Evolutionary conservation across 2,888 invertebrate genomes (phyloP), one percentile per base, ranked within the genome.

Genomic region (Luperina testacea): DNA sequence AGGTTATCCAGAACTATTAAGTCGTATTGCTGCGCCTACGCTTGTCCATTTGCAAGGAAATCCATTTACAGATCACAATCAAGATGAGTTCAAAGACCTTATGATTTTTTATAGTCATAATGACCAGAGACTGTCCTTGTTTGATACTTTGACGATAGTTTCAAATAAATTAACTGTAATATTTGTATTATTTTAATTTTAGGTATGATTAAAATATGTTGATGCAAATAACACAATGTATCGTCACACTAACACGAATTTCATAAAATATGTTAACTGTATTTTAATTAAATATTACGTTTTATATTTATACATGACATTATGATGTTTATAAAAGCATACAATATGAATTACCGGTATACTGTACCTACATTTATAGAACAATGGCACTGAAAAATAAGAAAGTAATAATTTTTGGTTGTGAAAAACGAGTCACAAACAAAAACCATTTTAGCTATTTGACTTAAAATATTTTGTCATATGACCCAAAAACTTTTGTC

Each of bases 21-120:
- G 88, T 87, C 81, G 85, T 72, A 64, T 59, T 65, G 81, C 80
- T 86, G 87, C 91, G 88, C 94, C 94, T 92, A 94, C 94, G 89
- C 90, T 80, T 80, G 82, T 65, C 87, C 89, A 89, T 92, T 90
- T 88, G 80, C 89, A 88, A 90, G 83, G 87, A 90, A 88, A 91
- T 89, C 86, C 88, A 89, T 90, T 88, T 85, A n/a, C 1, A 87
- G 84, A 89, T 90, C 84, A 89, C 86, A 87, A 89, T 86, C 83
- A 85, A 89, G 90, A 90, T 87, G 88, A 91, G 94, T 93, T 95
- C 94, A 94, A 92, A 89, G 92, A 91, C 92, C 92, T 90, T 83
- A 74, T 65, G 72, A 75, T 79, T 79, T 89, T 89, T 84, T 87
- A 80, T 84, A 78, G 83, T 77, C 89, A 89, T 87, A 87, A 88